These are phyloP conservation scores for Sebastolobus alascanus DNA, from an alignment of 2,797 vertebrate genomes.

Conservation along the genomic window DNA sequence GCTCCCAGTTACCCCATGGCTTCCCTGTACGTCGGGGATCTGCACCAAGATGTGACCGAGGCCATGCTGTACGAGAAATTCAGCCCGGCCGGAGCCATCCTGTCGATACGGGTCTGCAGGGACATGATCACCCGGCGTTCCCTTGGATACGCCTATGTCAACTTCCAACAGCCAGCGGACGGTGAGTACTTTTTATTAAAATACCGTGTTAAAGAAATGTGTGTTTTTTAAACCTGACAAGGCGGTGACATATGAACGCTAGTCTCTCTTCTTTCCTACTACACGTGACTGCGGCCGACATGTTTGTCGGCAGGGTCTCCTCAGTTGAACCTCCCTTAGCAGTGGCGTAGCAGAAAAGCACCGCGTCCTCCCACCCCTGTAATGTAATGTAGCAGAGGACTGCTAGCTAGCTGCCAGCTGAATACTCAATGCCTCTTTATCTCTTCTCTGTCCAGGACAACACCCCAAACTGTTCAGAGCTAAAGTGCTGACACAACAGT, in stretches of 20 bases:
- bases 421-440: constrained; percentile 11
- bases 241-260: not conserved
- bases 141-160: constrained; percentile 93
- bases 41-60: constrained; percentile 92
- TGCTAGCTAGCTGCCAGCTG: constrained; percentile 7
- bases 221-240: constrained; percentile 1
- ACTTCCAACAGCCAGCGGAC: constrained; percentile 94
- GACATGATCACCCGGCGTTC: constrained; percentile 95
- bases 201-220: not conserved
- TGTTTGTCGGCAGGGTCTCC: constrained; percentile 70
- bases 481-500: constrained; percentile 8
- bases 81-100: constrained; percentile 92
- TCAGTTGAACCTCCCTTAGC: constrained; percentile 62
- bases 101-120: constrained; percentile 93
- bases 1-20: constrained; percentile 96
- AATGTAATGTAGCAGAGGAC: constrained; percentile 24
- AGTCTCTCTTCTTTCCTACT: constrained; percentile 1
- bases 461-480: constrained; percentile 34
- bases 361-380: constrained; percentile 39
- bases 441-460: constrained; percentile 35
- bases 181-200: constrained; percentile 79
- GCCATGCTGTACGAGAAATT: constrained; percentile 96
- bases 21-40: constrained; percentile 92
- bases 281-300: constrained; percentile 81
- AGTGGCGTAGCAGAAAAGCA: constrained; percentile 65